phyloP scores from a whole-genome alignment of 2,113 vertebrate genomes.

The Channa maculata region DNA sequence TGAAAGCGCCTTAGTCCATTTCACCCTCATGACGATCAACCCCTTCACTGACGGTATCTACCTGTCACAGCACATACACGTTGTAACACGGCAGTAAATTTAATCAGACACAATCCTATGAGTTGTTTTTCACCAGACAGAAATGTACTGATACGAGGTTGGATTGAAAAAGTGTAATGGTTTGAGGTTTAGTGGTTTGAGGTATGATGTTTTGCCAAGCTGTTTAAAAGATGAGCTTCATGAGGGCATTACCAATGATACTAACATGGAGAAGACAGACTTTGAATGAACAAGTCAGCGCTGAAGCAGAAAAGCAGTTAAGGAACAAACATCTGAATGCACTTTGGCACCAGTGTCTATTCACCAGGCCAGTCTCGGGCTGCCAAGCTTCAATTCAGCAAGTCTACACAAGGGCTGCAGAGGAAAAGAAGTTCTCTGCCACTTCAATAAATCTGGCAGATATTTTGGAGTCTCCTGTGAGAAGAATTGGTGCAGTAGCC shows the following conservation, averaged over 20 bases:
- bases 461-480: constrained; percentile 70
- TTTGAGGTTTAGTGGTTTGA: too few species aligned
- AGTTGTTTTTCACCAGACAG: constrained; percentile 16
- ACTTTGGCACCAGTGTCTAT: constrained; percentile 2
- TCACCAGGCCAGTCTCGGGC: constrained; percentile 17
- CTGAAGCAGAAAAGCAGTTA: constrained; percentile 8
- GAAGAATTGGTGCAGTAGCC: constrained; percentile 55
- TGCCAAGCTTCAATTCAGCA: constrained; percentile 39
- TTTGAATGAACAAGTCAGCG: background rate
- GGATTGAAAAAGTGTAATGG: background rate
- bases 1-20: background rate
- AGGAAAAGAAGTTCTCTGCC: constrained; percentile 44
- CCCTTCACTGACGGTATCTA: background rate
- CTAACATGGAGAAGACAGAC: constrained; percentile 9
- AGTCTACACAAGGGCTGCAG: constrained; percentile 39
- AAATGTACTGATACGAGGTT: constrained; percentile 2
- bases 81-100: background rate
- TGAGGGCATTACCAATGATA: background rate
- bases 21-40: background rate
- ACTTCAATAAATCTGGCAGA: constrained; percentile 70
- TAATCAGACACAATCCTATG: background rate
- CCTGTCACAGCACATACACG: background rate
- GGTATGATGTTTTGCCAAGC: background rate
- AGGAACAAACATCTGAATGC: constrained; percentile 29
- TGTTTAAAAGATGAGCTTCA: constrained; percentile 21